Base-by-base conservation (phyloP, 2,797 vertebrate genomes). In the Hypotaenidia okinawae region DNA sequence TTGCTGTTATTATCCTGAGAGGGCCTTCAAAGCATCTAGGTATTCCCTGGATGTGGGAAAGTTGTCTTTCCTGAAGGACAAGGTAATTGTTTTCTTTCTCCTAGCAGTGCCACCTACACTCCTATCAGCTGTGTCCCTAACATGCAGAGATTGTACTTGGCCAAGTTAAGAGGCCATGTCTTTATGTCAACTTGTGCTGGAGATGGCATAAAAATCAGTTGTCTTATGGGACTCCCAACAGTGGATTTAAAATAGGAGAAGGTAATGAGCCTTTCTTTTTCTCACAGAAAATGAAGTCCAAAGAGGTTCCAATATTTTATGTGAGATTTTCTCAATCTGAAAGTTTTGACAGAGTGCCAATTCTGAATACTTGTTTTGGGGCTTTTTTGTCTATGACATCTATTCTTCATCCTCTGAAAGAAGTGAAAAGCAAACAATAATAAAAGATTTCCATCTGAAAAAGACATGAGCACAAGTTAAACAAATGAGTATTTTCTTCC, bases 351-450 rank as follows among this genome's bases (percentile, higher is more conserved):
- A 69, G 17, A 7, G 37, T 90, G 35, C n/a, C 59, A 82, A 41
- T 63, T 84, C 63, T 92, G 57, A 87, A 41, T 49, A 61, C 37
- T 75, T 62, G 27, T 85, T 87, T 64, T 17, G 35, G 32, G 30
- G 7, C 4, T 9, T 63, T 94, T 93, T 85, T 90, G 61, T 77
- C 32, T 22, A 11, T 9, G 37, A 63, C 33, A 41, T 41, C 52
- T 73, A 77, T 86, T 97, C 57, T 96, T 84, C 37, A 70, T 89
- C 51, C 58, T 47, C 37, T 90, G 41, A 80, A 87, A 85, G 39
- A 96, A 87, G n/a, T 75, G 30, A 84, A 94, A 96, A 74, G 15
- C 55, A 93, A 96, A 91, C 12, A 88, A 76, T 70, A 91, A 79
- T 47, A 78, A 51, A 94, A 90, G 45, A 84, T 57, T 76, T 84